A percentile compares a stretch with the other conserved stretches of the same genome.
These are phyloP conservation scores for Agapostemon virescens DNA, from an alignment of 2,888 invertebrate species.

Conservation along the genomic window DNA sequence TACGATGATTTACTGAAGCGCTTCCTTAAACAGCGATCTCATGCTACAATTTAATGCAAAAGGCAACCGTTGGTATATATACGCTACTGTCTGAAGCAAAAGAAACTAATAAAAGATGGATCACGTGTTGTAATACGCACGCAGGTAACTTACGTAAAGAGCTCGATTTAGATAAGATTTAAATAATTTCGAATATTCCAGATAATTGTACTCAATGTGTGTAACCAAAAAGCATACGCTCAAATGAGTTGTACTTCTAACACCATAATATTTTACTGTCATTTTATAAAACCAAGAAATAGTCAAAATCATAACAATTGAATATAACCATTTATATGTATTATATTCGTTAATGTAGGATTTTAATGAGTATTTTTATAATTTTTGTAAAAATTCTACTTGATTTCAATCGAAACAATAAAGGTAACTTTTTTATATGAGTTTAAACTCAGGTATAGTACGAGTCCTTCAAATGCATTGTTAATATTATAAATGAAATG, in stretches of 20 bases:
- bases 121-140: background rate
- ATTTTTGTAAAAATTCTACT: too few relatives aligned
- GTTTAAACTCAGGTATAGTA: too few relatives aligned
- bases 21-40: background rate
- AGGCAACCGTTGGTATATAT: background rate
- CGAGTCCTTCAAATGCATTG: too few relatives aligned
- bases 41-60: background rate
- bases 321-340: too few relatives aligned
- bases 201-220: background rate
- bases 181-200: background rate
- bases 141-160: background rate
- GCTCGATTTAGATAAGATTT: background rate
- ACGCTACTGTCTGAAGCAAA: background rate
- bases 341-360: too few relatives aligned
- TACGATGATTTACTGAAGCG: background rate
- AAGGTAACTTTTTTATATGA: too few relatives aligned
- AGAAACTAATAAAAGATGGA: background rate
- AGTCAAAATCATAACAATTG: background rate
- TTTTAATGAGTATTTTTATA: too few relatives aligned
- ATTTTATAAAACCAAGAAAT: background rate
- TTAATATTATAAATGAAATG: too few relatives aligned
- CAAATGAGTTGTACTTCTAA: background rate
- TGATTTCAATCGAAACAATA: too few relatives aligned
- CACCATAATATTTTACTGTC: background rate
- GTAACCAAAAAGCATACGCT: background rate